A percentile compares a stretch with the other conserved stretches of the same genome.
These are phyloP conservation scores for Camponotus floridanus DNA, from an alignment of 1,140 invertebrate genomes.

Conservation along the genomic window DNA sequence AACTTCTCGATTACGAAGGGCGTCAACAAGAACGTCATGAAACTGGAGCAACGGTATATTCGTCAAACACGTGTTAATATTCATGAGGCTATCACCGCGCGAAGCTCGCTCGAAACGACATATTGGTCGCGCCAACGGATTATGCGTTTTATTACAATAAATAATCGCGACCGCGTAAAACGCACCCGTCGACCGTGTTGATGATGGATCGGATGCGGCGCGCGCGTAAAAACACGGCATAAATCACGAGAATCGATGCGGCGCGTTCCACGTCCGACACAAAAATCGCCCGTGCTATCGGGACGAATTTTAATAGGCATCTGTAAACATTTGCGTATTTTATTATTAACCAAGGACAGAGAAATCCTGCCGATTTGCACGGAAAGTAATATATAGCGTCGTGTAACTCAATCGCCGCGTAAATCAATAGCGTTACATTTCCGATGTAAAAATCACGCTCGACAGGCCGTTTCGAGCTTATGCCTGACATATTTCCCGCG, in stretches of 20 bases:
- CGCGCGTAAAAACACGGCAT: constrained; percentile 19
- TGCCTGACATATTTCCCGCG: constrained; percentile 46
- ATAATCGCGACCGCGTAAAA: constrained; percentile 43
- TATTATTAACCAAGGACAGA: constrained; percentile 20
- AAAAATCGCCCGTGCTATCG: constrained; percentile 8
- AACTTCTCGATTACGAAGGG: constrained; percentile 44
- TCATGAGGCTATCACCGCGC: constrained; percentile 46
- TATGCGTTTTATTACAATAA: constrained; percentile 54
- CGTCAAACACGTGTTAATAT: constrained; percentile 51
- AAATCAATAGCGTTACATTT: constrained; percentile 43
- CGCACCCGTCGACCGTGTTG: neutral
- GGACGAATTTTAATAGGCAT: constrained; percentile 25
- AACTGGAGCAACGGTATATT: constrained; percentile 7
- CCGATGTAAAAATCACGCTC: constrained; percentile 52
- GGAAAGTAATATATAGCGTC: neutral
- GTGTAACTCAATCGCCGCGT: neutral
- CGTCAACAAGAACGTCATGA: neutral
- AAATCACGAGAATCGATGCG: constrained; percentile 49
- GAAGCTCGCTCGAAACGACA: constrained; percentile 32
- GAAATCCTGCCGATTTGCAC: constrained; percentile 1
- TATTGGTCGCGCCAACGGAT: constrained; percentile 18
- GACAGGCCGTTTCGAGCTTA: constrained; percentile 46
- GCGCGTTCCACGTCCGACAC: neutral
- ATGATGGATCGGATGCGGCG: constrained; percentile 33
- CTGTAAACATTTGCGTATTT: constrained; percentile 49